Percentiles rank a stretch among this genome's conserved stretches.
These are phyloP conservation scores for Conchocele bisecta DNA, from an alignment of 2,888 invertebrate genomes.

Conservation along the genomic window DNA sequence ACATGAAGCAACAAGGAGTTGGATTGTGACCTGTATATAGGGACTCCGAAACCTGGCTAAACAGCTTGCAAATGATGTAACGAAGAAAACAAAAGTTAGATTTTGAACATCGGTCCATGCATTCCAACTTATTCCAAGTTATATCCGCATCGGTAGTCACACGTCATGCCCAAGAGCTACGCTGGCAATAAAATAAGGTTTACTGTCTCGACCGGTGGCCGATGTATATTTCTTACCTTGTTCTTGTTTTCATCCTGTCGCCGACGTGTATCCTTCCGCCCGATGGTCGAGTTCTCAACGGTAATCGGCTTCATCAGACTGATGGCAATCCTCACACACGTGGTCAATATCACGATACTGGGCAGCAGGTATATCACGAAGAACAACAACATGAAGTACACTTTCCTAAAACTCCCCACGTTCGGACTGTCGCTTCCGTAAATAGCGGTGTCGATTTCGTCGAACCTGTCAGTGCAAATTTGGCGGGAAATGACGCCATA, in stretches of 20 bases:
- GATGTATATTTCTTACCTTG: slow-evolving; percentile 74
- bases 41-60: no score
- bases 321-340: slow-evolving; percentile 73
- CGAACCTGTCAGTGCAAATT: slow-evolving; percentile 82
- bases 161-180: no score
- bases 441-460: slow-evolving; percentile 76
- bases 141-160: no score
- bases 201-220: no score
- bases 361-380: slow-evolving; percentile 82
- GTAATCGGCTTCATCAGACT: slow-evolving; percentile 73
- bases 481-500: slow-evolving; percentile 81
- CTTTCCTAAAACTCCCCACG: slow-evolving; percentile 70
- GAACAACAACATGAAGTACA: slow-evolving; percentile 83
- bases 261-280: slow-evolving; percentile 62
- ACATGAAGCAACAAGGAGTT: no score
- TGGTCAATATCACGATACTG: slow-evolving; percentile 79
- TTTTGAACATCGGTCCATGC: no score
- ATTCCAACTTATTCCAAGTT: no score
- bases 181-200: no score
- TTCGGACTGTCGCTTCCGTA: slow-evolving; percentile 54
- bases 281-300: slow-evolving; percentile 58
- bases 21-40: no score
- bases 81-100: no score
- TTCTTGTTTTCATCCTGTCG: slow-evolving; percentile 79
- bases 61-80: no score